Evolutionary conservation across 2,797 vertebrate genomes (phyloP), one percentile per base, ranked within the genome.

Genomic region (Limosa lapponica): DNA sequence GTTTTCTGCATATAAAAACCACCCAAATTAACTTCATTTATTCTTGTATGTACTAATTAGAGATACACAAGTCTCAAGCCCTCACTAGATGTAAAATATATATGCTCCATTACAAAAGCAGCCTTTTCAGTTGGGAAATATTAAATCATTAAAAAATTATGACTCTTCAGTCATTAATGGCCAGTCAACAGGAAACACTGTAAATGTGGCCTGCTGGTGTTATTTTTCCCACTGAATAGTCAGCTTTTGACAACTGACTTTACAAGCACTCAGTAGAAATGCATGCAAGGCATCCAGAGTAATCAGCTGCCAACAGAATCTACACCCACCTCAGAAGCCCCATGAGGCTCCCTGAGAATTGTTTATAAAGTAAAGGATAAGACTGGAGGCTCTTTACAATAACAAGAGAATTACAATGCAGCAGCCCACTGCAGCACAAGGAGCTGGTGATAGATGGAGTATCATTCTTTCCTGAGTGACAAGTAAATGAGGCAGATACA

Each of bases 351-450:
- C 95, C 78, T 81, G 46, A 70, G 93, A 71, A 70, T 58, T 82
- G 67, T 91, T 93, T 92, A 87, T 73, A 61, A 93, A 87, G 85
- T 12, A 77, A 96, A 96, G 88, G 79, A 48, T 69, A 80, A 79
- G 82, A 78, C 86, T 48, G 82, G 72, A 78, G 70, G 54, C 23
- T 83, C 66, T 62, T 95, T 79, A 67, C 88, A 93, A 82, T 37
- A 69, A 74, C 48, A 77, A 84, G 80, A 65, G 90, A 61, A 92
- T 83, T 6, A 18, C 77, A 82, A 82, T 62, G 74, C 89, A 77
- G 82, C 0, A 1, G 73, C 27, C 71, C 81, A 61, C 61, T 72
- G 87, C 86, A 83, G 92, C 51, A 48, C 10, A 12, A 73, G 86
- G n/a, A 39, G 65, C 65, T 25, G 80, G 22, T 85, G 95, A 95